Evolutionary conservation across 1,140 invertebrate species (phyloP), one percentile per base, ranked within the genome.

Genomic region (Eciton burchellii): DNA sequence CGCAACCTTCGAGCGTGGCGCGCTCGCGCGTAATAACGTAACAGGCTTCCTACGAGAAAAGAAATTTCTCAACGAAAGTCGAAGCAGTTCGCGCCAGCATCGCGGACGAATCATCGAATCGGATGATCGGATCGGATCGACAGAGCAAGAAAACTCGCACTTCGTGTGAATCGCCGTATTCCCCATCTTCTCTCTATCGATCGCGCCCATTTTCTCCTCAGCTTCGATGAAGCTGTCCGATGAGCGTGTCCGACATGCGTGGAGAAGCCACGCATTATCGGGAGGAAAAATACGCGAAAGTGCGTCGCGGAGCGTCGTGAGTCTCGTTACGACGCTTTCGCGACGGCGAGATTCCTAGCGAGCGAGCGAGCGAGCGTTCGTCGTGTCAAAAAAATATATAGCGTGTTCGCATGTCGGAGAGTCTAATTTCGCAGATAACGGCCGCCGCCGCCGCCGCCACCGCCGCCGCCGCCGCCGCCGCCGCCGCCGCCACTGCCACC

Each of bases 381-480:
- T 26, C 62, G 70, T 73, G 87, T 85, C 86, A 86, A 89, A 90
- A 86, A 89, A 90, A 90, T 91, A 35, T 35, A 35, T 35, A 89
- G 88, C 89, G 90, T 90, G 88, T 91, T 90, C 89, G 91, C 90
- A 70, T 90, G 89, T 86, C 89, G 88, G 92, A 84, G 89, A 84
- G 89, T 93, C 92, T 92, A 93, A 93, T 93, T 93, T 92, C 90
- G 81, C 89, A 91, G 93, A 94, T 94, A 94, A 93, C 90, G n/a
- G n/a, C n/a, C n/a, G n/a, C n/a, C n/a, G n/a, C n/a, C n/a, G n/a
- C n/a, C n/a, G n/a, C n/a, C n/a, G n/a, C n/a, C n/a, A n/a, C n/a
- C n/a, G n/a, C n/a, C n/a, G n/a, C n/a, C n/a, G n/a, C n/a, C n/a
- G n/a, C n/a, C n/a, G n/a, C n/a, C n/a, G n/a, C n/a, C n/a, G n/a